phyloP scores from a whole-genome alignment of 2,113 vertebrate species.

The Odontophorus gujanensis region DNA sequence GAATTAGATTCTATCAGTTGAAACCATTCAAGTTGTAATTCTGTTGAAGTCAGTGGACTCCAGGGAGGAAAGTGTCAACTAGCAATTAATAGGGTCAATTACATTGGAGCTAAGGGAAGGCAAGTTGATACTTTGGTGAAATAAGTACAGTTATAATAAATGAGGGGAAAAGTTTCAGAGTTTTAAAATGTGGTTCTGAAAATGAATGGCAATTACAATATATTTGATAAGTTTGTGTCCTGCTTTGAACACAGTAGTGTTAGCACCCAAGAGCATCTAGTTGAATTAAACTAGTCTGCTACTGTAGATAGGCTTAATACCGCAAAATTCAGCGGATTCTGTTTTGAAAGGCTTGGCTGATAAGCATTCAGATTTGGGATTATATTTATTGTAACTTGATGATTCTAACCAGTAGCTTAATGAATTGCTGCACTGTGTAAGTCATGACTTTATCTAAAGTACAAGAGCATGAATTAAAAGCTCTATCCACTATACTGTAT shows the following conservation, averaged over 20 bases:
- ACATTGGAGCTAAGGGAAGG: background rate
- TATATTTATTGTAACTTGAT: background rate
- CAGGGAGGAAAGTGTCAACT: background rate
- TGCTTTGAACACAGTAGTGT: background rate
- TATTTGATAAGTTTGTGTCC: background rate
- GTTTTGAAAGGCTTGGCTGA: background rate
- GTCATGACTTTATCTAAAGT: background rate
- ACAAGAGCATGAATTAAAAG: background rate
- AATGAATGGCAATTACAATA: background rate
- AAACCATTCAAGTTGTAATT: background rate
- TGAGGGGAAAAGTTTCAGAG: background rate
- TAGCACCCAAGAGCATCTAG: background rate
- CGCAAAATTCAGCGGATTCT: background rate
- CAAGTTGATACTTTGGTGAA: conserved; percentile 13
- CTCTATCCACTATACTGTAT: background rate
- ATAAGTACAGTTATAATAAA: background rate
- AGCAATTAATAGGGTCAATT: conserved; percentile 3
- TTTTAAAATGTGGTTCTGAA: background rate
- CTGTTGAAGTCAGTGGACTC: background rate
- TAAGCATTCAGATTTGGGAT: background rate
- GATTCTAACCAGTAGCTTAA: background rate
- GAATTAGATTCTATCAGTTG: background rate
- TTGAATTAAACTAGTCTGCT: background rate
- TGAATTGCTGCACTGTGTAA: background rate
- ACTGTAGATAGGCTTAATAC: background rate